Conservation (phyloP, 2,888 invertebrate genomes). For the Encarsia formosa region DNA sequence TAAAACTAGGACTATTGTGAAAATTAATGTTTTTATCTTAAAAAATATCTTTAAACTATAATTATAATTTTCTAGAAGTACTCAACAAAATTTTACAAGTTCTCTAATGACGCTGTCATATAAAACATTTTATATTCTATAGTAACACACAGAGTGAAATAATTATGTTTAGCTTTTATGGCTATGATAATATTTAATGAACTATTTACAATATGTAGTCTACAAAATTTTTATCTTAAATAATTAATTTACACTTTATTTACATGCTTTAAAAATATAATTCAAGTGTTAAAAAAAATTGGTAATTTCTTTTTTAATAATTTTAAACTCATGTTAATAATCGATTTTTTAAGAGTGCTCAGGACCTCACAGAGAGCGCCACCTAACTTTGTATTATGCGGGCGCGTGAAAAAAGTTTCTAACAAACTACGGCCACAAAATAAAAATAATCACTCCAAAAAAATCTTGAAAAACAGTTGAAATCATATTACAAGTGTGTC, state of each 20-base stretch:
- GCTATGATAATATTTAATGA: constrained; percentile 10
- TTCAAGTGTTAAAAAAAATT: constrained; percentile 5
- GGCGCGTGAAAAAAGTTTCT: no score
- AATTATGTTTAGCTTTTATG: not conserved
- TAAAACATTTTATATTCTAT: constrained; percentile 1
- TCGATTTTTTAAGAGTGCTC: no score
- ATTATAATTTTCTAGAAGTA: constrained; percentile 11
- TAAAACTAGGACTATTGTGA: no score
- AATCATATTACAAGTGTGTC: no score
- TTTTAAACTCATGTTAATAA: constrained; percentile 3
- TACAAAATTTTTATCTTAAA: constrained; percentile 15
- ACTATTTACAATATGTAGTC: constrained; percentile 19
- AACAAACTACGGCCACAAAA: no score
- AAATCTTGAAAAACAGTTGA: no score
- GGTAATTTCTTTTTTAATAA: constrained; percentile 1
- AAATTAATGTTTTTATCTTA: no score
- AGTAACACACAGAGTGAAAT: constrained; percentile 7
- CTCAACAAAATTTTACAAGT: constrained; percentile 24
- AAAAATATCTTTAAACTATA: constrained; percentile 41
- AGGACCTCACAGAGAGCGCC: no score
- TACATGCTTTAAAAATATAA: constrained; percentile 24
- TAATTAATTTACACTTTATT: constrained; percentile 22
- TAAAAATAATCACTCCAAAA: no score
- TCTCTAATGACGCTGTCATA: constrained; percentile 19
- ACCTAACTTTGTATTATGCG: no score